These are phyloP conservation scores for Austrofundulus limnaeus DNA, from an alignment of 2,113 vertebrate species.

Conservation along the genomic window DNA sequence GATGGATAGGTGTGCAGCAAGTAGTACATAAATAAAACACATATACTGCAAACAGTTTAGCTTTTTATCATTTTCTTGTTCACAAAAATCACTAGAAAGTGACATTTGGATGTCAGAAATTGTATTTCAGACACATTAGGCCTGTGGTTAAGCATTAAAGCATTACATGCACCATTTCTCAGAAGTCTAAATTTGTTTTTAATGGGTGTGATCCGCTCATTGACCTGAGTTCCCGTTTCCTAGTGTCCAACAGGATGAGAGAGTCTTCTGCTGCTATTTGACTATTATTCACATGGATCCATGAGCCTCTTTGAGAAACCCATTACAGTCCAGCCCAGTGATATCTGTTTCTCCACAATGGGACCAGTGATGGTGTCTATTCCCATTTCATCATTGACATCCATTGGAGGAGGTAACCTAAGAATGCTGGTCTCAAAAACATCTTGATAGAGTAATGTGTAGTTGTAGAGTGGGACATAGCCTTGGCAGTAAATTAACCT, in stretches of 20 bases:
- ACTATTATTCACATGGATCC: conserved; percentile 61
- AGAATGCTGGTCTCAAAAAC: conserved; percentile 56
- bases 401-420: conserved; percentile 50
- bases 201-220: conserved; percentile 26
- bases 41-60: no score
- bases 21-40: not conserved
- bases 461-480: conserved; percentile 9
- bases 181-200: conserved; percentile 48
- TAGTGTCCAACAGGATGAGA: conserved; percentile 46
- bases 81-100: not conserved
- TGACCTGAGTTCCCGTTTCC: conserved; percentile 53
- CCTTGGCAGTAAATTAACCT: conserved; percentile 23
- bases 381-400: conserved; percentile 64
- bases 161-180: conserved; percentile 42
- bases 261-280: conserved; percentile 47
- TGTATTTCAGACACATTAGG: not conserved
- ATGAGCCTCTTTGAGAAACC: conserved; percentile 54
- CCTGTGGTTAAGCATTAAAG: not conserved
- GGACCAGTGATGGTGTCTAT: conserved; percentile 48
- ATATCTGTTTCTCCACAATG: conserved; percentile 63
- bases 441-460: conserved; percentile 28
- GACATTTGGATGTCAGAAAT: conserved; percentile 3
- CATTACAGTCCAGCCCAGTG: conserved; percentile 55
- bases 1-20: conserved; percentile 17
- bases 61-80: not conserved